Percentiles rank a stretch among this genome's conserved stretches.
Evolutionary conservation across 2,113 vertebrate genomes (phyloP).

Genomic region (Ameiurus melas): DNA sequence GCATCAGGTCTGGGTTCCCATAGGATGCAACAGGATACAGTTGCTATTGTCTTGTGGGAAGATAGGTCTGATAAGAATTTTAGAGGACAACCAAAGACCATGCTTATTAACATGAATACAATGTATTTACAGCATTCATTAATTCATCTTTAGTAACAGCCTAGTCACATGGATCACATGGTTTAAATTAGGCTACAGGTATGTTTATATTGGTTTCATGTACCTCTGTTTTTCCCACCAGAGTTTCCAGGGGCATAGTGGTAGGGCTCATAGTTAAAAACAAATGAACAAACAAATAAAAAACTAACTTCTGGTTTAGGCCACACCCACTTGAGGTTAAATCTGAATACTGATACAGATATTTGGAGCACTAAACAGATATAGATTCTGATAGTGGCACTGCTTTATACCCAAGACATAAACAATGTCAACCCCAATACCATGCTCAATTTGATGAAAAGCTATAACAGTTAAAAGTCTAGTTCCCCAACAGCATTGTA

Average conservation of each 20-base stretch:
- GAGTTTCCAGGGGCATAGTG: not conserved
- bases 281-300: not conserved
- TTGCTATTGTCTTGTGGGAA: not conserved
- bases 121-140: not conserved
- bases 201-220: not conserved
- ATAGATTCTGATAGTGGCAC: not conserved
- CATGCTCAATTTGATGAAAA: conserved; percentile 24
- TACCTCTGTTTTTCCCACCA: not conserved
- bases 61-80: not conserved
- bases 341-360: not conserved
- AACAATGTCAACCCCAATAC: not conserved
- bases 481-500: not conserved
- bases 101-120: not conserved
- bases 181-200: not conserved
- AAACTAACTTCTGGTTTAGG: not conserved
- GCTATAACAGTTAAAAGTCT: conserved; percentile 3
- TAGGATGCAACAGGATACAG: not conserved
- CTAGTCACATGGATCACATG: not conserved
- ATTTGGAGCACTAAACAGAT: not conserved
- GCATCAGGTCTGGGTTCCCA: not conserved
- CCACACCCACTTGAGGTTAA: not conserved
- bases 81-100: not conserved
- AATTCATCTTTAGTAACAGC: not conserved
- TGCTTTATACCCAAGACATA: not conserved
- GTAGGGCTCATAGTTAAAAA: not conserved